These are phyloP conservation scores for Centruroides sculpturatus DNA, from an alignment of 1,140 invertebrate species.

Conservation along the genomic window DNA sequence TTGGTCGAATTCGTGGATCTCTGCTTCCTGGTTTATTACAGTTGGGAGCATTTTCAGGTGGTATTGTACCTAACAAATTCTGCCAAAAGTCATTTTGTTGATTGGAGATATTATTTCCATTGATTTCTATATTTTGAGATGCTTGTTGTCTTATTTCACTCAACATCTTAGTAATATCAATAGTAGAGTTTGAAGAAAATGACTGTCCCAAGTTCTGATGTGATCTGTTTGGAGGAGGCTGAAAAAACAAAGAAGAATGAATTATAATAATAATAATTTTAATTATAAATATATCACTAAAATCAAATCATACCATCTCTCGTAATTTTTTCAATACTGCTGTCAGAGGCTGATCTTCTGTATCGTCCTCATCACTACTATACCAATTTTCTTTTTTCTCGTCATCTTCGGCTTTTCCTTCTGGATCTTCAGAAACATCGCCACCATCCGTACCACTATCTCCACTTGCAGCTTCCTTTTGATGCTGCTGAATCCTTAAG, in stretches of 20 bases:
- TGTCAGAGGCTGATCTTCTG: constrained; percentile 22
- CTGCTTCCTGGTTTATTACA: background rate
- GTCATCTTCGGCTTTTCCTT: constrained; percentile 35
- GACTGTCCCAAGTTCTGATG: background rate
- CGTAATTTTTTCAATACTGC: constrained; percentile 24
- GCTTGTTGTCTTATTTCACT: constrained; percentile 4
- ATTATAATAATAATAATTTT: background rate
- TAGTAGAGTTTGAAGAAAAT: background rate
- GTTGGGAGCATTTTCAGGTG: background rate
- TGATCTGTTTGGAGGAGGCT: background rate
- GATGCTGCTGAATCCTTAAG: constrained; percentile 43
- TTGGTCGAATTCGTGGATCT: background rate
- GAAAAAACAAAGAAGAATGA: background rate
- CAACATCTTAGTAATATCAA: constrained; percentile 14
- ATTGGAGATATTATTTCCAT: background rate
- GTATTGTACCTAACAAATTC: background rate
- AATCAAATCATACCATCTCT: constrained; percentile 9
- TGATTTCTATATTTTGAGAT: background rate
- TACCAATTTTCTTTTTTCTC: constrained; percentile 49
- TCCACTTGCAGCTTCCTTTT: background rate
- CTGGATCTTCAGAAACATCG: background rate
- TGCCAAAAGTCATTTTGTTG: constrained; percentile 10
- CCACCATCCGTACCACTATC: background rate
- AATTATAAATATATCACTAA: background rate
- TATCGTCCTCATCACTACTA: constrained; percentile 46